Percentiles rank a stretch among this genome's conserved stretches.
These are phyloP conservation scores for Aphelocoma coerulescens DNA, from an alignment of 2,113 vertebrate genomes.

Conservation along the genomic window DNA sequence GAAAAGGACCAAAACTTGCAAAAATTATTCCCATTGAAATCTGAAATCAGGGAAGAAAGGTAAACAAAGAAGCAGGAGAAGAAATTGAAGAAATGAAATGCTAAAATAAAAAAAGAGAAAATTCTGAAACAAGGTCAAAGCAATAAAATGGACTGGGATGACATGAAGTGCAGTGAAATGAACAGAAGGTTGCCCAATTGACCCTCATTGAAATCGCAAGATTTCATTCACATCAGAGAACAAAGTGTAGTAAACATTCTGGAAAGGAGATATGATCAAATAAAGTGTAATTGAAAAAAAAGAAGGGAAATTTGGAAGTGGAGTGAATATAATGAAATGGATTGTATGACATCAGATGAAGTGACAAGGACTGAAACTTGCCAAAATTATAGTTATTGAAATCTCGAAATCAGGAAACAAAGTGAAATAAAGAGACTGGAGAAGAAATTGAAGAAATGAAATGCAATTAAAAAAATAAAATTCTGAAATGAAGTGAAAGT, in stretches of 20 bases:
- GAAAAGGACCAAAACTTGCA: background rate
- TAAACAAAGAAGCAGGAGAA: background rate
- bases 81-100: background rate
- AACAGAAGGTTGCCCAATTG: background rate
- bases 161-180: background rate
- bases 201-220: rapidly evolving
- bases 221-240: no score
- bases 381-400: background rate
- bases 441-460: background rate
- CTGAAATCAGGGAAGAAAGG: background rate
- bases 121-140: background rate
- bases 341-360: background rate
- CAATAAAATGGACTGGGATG: background rate
- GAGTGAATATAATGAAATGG: background rate
- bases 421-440: background rate
- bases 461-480: background rate
- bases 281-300: background rate
- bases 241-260: no score
- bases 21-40: background rate
- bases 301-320: background rate
- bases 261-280: background rate
- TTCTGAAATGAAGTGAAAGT: background rate
- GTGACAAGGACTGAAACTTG: background rate
- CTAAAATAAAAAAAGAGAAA: background rate
- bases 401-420: rapidly evolving